Evolutionary conservation across 2,113 vertebrate species (phyloP).

Genomic region (Aphyosemion australe): DNA sequence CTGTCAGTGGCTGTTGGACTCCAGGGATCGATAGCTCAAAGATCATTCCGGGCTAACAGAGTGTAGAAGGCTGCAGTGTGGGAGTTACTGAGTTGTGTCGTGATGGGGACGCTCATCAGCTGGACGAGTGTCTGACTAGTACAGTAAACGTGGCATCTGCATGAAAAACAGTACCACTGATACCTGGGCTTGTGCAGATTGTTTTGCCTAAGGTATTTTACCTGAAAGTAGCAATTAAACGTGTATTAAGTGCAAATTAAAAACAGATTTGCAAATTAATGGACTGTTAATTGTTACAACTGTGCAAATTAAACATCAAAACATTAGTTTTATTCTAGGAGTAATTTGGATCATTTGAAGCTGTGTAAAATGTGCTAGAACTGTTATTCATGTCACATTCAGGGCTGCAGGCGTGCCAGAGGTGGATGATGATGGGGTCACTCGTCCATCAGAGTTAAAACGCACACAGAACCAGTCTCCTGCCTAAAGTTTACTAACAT

Average conservation of each 20-base stretch:
- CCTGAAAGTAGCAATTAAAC: not conserved
- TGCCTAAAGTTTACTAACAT: too few species aligned
- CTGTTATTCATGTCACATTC: too few species aligned
- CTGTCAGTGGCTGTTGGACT: constrained; percentile 24
- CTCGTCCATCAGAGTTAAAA: too few species aligned
- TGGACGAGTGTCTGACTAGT: constrained; percentile 1
- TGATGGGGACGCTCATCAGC: constrained; percentile 17
- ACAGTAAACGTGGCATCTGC: not conserved
- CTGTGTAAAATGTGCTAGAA: too few species aligned
- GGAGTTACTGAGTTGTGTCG: constrained; percentile 6
- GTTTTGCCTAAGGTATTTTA: not conserved
- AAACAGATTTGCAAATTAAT: too few species aligned
- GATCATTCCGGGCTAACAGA: constrained; percentile 16
- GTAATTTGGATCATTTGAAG: too few species aligned
- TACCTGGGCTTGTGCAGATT: not conserved
- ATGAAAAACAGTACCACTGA: not conserved
- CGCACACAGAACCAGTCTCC: too few species aligned
- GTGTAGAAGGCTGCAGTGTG: not conserved
- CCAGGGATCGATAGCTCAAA: constrained; percentile 54
- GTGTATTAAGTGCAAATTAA: not conserved
- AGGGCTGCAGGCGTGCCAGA: too few species aligned
- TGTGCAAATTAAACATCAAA: too few species aligned
- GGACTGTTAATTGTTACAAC: too few species aligned
- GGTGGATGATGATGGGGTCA: too few species aligned
- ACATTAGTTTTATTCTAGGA: too few species aligned